Evolutionary conservation across 1,140 invertebrate genomes (phyloP), one percentile per base, ranked within the genome.

Genomic region (Drosophila sechellia): DNA sequence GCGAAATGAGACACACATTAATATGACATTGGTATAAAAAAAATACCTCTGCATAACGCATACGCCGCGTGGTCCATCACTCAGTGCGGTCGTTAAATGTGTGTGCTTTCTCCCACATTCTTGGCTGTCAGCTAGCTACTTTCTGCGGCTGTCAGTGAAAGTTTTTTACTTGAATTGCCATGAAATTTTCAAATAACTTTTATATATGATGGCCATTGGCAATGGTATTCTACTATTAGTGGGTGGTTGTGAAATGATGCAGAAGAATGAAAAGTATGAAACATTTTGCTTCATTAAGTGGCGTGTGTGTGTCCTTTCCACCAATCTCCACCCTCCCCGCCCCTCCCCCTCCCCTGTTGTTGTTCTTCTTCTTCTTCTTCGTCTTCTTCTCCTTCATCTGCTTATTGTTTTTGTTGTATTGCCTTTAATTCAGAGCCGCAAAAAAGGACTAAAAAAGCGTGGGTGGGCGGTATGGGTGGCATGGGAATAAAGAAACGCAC

Each of bases 181-280:
- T 84, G 76, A 71, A 84, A 84, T 72, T 84, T 76, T 68, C 64
- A 76, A 77, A 84, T 69, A 56, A 70, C 50, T 70, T 57, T 69
- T 40, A 48, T 55, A 46, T 55, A 40, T 49, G 66, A 70, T 70
- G 42, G 42, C 61, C 66, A 70, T 56, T 48, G 64, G 42, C 64
- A 70, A 69, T 69, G 64, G 57, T 25, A 8, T 20, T 35, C 31
- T 52, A 1, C 10, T 52, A 34, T 52, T 52, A 22, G 15, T 20
- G 31, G n/a, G 31, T 35, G 48, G 15, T 13, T 57, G 52, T 54
- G 68, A 74, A 74, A 74, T 74, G 71, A 63, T 49, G 70, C 69
- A 61, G 69, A 55, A 74, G 68, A 74, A 72, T 72, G 68, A 72
- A 74, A 74, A 74, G 68, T 74, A 74, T 74, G 52, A 72, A 74